Evolutionary conservation across 1,140 invertebrate genomes (phyloP).

Genomic region (Platorchestia sp.): DNA sequence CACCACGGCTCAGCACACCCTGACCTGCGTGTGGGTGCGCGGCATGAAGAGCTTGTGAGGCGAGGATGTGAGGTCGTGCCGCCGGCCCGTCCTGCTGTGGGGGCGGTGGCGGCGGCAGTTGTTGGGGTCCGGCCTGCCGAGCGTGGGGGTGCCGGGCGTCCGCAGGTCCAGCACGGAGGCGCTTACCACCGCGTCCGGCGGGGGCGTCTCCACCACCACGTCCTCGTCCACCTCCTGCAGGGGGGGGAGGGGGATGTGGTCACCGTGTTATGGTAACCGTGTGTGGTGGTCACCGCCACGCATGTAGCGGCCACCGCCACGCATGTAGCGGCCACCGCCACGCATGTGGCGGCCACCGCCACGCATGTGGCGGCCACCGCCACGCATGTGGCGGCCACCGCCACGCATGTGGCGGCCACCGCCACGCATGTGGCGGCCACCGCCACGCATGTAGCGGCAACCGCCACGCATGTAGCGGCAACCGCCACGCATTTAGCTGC

Average conservation of each 20-base stretch:
- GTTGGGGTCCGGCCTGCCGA: not conserved
- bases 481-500: too few relatives aligned
- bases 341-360: too few relatives aligned
- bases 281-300: too few relatives aligned
- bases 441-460: too few relatives aligned
- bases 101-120: not conserved
- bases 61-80: not conserved
- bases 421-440: too few relatives aligned
- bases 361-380: too few relatives aligned
- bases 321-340: too few relatives aligned
- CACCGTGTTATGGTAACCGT: too few relatives aligned
- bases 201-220: not conserved
- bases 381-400: too few relatives aligned
- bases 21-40: conserved; percentile 34
- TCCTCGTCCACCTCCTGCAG: conserved; percentile 43
- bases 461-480: too few relatives aligned
- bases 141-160: conserved; percentile 9
- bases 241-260: not conserved
- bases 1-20: not conserved
- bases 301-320: too few relatives aligned
- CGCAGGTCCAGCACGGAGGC: conserved; percentile 2
- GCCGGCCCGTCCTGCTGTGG: not conserved
- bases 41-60: conserved; percentile 37
- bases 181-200: not conserved
- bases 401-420: too few relatives aligned